These are phyloP conservation scores for Salmo trutta DNA, from an alignment of 2,797 vertebrate genomes.

Conservation along the genomic window DNA sequence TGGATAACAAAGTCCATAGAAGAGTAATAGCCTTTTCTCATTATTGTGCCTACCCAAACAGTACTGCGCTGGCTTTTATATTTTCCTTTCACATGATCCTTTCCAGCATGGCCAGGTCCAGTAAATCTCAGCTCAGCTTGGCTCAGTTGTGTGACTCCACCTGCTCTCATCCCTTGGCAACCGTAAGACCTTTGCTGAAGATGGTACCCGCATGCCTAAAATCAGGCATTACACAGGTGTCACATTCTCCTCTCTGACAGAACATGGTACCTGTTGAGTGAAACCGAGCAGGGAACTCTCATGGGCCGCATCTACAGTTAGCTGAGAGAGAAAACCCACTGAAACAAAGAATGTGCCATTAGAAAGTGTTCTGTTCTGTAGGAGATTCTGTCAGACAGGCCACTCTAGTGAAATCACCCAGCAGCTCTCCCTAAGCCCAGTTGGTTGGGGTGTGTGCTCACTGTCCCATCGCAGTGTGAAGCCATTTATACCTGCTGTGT, in stretches of 20 bases:
- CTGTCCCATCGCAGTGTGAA: conserved; percentile 7
- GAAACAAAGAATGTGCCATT: conserved; percentile 22
- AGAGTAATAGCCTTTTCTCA: not conserved
- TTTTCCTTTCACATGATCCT: not conserved
- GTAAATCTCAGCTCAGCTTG: too few relatives aligned
- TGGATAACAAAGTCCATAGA: not conserved
- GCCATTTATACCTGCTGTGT: conserved; percentile 22
- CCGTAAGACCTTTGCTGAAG: not conserved
- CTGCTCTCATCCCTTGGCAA: conserved; percentile 9
- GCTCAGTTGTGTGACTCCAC: not conserved
- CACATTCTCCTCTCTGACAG: conserved; percentile 28
- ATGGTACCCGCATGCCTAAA: conserved; percentile 20
- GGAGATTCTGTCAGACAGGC: conserved; percentile 17
- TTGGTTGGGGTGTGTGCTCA: conserved; percentile 17
- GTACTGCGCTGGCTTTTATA: not conserved
- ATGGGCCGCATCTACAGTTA: conserved; percentile 15
- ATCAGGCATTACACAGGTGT: conserved; percentile 39
- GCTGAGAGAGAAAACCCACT: conserved; percentile 15
- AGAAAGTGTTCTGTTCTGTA: conserved; percentile 15
- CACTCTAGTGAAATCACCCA: conserved; percentile 17
- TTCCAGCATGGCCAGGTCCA: not conserved
- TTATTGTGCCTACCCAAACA: not conserved
- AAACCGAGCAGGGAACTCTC: conserved; percentile 11
- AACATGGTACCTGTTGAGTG: conserved; percentile 16
- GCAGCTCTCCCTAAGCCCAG: conserved; percentile 10